Evolutionary conservation across 37 sponge, comb jelly and placozoan genomes (phyloP), one percentile per base, ranked within the genome.

Genomic region (Tethya wilhelma): DNA sequence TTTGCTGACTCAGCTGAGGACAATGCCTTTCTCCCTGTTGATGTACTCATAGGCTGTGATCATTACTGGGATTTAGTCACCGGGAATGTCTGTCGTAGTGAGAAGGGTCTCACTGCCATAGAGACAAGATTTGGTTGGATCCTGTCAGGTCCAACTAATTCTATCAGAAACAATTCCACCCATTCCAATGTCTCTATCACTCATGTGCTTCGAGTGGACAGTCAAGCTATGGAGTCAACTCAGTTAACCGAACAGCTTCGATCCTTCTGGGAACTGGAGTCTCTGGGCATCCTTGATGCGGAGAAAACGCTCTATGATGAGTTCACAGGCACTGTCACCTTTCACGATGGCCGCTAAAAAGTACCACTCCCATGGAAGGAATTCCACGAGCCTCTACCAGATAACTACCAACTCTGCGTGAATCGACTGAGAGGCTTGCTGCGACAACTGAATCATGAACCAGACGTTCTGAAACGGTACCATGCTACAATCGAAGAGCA

Each of bases 61-160:
- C 46, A 79, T 65, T 79, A 79, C 56, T 79, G 79, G 79, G 68
- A 67, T 17, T 31, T 79, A 29, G 79, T 79, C 30, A 79, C 79
- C n/a, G 79, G 68, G 53, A 66, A 56, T 56, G 36, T 73, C 14
- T 56, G 74, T 55, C 56, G 58, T 49, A 55, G 58, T 73, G 57
- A 73, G 22, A n/a, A n/a, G n/a, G n/a, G 60, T 59, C 60, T 59
- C 36, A 33, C 36, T 66, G 75, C 57, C 56, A 74, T 57, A 19
- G 37, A 56, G 14, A 53, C 75, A 22, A 74, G 32, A 36, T 36
- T 53, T 14, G 59, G 75, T 28, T 74, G 75, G 75, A 59, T 74
- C 29, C 38, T 57, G 26, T 74, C 75, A 23, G 75, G 75, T 46
- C 75, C 75, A n/a, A 4, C 59, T 36, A 31, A 42, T 28, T 71